phyloP scores from a whole-genome alignment of 1,140 invertebrate species.

The Neelides sp. region DNA sequence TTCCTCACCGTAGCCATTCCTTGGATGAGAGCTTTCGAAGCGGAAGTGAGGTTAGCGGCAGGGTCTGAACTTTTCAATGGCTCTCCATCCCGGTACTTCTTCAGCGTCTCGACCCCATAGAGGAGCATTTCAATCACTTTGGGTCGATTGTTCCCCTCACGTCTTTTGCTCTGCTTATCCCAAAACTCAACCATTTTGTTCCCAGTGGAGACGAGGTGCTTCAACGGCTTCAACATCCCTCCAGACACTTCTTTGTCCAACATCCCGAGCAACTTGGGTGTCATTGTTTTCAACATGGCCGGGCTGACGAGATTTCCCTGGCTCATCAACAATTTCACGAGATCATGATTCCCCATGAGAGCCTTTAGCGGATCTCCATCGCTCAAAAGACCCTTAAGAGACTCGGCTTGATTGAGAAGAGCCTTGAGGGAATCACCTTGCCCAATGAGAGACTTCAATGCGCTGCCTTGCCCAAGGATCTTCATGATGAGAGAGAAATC shows the following conservation, averaged over 20 bases:
- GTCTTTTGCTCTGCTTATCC: constrained; percentile 23
- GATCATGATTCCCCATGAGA: too few species aligned
- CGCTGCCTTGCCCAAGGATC: too few species aligned
- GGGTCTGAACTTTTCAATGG: constrained; percentile 19
- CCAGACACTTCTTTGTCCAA: constrained; percentile 28
- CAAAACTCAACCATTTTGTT: constrained; percentile 30
- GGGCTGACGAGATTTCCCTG: constrained; percentile 15
- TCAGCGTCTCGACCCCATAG: constrained; percentile 27
- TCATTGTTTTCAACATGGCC: constrained; percentile 24
- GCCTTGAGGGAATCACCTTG: too few species aligned
- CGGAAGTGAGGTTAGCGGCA: constrained; percentile 19
- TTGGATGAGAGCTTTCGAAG: constrained; percentile 28
- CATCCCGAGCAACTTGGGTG: constrained; percentile 24
- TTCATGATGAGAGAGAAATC: too few species aligned
- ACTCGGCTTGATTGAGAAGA: background rate
- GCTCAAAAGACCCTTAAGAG: background rate
- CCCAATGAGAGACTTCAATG: too few species aligned
- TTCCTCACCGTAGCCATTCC: constrained; percentile 29
- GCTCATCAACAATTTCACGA: too few species aligned
- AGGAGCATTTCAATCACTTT: constrained; percentile 26
- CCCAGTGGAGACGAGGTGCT: constrained; percentile 28
- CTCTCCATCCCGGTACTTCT: constrained; percentile 27
- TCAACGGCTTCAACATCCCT: constrained; percentile 26
- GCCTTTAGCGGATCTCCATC: background rate
- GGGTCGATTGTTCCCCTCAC: constrained; percentile 26